These are phyloP conservation scores for Lithophane ornitopus DNA, from an alignment of 2,888 invertebrate species.

Conservation along the genomic window DNA sequence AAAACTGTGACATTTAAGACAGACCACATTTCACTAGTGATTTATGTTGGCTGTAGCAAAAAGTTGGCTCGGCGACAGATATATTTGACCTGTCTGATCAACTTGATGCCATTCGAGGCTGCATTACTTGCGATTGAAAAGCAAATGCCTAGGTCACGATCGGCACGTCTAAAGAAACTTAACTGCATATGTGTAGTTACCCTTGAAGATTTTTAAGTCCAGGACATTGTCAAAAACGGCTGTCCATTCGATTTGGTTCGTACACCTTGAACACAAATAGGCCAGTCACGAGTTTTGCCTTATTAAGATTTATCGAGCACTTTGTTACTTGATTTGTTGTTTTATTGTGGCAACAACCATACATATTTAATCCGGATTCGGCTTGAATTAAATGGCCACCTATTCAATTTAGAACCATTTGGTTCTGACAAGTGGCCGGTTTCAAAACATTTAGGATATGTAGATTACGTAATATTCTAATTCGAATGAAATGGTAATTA, in stretches of 20 bases:
- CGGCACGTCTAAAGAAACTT: conserved; percentile 75
- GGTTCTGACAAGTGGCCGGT: conserved; percentile 54
- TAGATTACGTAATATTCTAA: conserved; percentile 25
- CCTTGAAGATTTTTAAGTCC: conserved; percentile 79
- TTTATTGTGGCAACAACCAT: conserved; percentile 68
- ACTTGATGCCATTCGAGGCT: conserved; percentile 75
- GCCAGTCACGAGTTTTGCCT: conserved; percentile 82
- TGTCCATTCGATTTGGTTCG: conserved; percentile 74
- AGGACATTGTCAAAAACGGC: conserved; percentile 81
- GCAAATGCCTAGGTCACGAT: conserved; percentile 85
- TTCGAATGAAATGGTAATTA: conserved; percentile 5
- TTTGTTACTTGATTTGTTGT: conserved; percentile 74
- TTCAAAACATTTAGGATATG: conserved; percentile 42
- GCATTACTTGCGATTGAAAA: conserved; percentile 65
- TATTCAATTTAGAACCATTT: conserved; percentile 60
- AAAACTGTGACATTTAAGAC: conserved; percentile 55
- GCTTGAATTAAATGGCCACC: conserved; percentile 47
- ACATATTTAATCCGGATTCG: conserved; percentile 58
- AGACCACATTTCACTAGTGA: conserved; percentile 59
- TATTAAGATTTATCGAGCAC: conserved; percentile 78
- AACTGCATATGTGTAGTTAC: conserved; percentile 69
- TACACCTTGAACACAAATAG: conserved; percentile 82
- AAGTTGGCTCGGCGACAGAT: conserved; percentile 49
- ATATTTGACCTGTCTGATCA: conserved; percentile 60
- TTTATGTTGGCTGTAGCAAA: conserved; percentile 61